Base-by-base conservation (phyloP, 2,888 invertebrate species). In the Folsomia candida region DNA sequence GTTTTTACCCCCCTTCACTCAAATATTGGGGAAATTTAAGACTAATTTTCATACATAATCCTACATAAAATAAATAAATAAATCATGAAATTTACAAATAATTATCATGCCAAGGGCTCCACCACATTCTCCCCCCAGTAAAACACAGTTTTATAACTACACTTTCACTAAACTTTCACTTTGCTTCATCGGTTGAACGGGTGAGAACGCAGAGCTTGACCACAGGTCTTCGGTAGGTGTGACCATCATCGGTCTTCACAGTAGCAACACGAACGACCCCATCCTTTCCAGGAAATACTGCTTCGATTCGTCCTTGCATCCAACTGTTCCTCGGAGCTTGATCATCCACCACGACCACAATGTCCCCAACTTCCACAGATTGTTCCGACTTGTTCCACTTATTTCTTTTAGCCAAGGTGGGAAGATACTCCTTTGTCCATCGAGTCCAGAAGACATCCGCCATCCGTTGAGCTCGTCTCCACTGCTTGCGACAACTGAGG, bases 381-480 rank as follows among this genome's bases (percentile, higher is more conserved):
- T 58, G 28, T 9, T 18, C 20, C 6, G 6, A 1, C 11, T n/a
- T n/a, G 9, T 47, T 37, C 77, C 72, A 78, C 51, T 78, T 76
- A 18, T n/a, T 29, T 22, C 79, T 37, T n/a, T 68, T 59, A n/a
- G 71, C 72, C 0, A 81, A 71, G 1, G 65, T 68, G 2, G 70
- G 71, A 1, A 80, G 65, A 37, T 79, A 81, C 64, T 80, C 80
- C 18, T 68, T 68, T 27, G 76, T 27, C 77, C 79, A 81, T 6
- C 77, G 68, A 1, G 58, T 57, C 80, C 81, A 63, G 69, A 79
- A 74, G 9, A 73, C 71, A 59, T 80, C 80, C 2, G 74, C 72
- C 62, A 81, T 61, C 9, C 72, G 72, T 64, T 80, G 80, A 9
- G 80, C 51, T 37, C 6, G 6, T 37, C 37, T 14, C 75, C 81